Evolutionary conservation across 1,140 invertebrate genomes (phyloP).

Genomic region (Mactra quadrangularis): DNA sequence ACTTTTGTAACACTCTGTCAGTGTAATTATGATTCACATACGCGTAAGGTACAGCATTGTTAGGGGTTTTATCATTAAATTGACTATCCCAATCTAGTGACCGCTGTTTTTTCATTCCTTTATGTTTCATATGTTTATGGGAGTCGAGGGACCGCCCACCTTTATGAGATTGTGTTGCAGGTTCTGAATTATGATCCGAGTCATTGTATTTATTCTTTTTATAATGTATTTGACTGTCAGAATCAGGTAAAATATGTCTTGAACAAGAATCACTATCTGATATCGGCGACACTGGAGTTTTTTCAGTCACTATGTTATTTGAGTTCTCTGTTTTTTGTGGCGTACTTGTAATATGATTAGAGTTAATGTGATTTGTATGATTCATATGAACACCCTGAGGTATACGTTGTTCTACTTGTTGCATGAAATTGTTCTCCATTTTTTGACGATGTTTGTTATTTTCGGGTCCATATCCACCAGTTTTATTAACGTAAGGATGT

Average conservation of each 20-base stretch:
- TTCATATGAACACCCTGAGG: conserved; percentile 55
- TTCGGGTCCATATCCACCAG: conserved; percentile 74
- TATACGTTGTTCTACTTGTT: conserved; percentile 73
- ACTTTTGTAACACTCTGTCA: conserved; percentile 78
- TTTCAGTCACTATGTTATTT: conserved; percentile 23
- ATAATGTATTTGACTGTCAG: conserved; percentile 74
- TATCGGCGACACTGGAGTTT: conserved; percentile 50
- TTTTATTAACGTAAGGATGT: conserved; percentile 39
- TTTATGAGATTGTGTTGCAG: conserved; percentile 70
- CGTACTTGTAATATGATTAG: conserved; percentile 57
- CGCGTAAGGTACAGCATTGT: conserved; percentile 76
- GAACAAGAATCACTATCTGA: conserved; percentile 58
- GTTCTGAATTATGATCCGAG: conserved; percentile 81
- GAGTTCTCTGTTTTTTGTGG: conserved; percentile 16
- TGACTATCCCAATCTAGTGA: conserved; percentile 79
- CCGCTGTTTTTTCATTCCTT: conserved; percentile 73
- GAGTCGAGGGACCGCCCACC: conserved; percentile 66
- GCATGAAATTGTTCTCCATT: conserved; percentile 66
- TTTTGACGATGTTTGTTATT: conserved; percentile 67
- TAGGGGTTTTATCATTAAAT: conserved; percentile 65
- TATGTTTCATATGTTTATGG: conserved; percentile 69
- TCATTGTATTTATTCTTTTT: conserved; percentile 70
- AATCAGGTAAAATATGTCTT: conserved; percentile 63
- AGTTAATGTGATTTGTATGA: conserved; percentile 41
- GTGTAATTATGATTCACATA: conserved; percentile 81